Percentiles rank a stretch among this genome's conserved stretches.
Conservation (phyloP, 2,113 vertebrate species). For the Dipodomys ordii region DNA sequence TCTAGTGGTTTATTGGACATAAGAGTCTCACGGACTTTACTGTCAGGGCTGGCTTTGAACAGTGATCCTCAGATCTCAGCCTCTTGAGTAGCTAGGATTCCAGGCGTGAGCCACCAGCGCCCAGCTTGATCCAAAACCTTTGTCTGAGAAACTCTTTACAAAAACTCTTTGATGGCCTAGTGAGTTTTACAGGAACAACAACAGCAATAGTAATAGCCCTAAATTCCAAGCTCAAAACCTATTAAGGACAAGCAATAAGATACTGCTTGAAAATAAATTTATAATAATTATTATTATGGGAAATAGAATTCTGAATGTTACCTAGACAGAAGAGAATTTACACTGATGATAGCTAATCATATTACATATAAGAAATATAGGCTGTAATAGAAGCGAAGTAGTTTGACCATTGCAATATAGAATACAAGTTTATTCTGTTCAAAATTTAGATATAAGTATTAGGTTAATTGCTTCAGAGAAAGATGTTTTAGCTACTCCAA, state of each 20-base stretch:
- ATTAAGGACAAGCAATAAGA: too few species aligned
- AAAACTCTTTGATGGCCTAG: accelerated
- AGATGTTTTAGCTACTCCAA: too few species aligned
- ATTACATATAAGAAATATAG: not conserved
- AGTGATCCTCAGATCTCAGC: too few species aligned
- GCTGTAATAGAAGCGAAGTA: not conserved
- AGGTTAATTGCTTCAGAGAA: not conserved
- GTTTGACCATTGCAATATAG: not conserved
- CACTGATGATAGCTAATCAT: not conserved
- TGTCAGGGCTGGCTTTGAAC: too few species aligned
- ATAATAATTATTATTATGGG: not conserved
- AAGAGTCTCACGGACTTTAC: too few species aligned
- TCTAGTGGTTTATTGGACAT: too few species aligned
- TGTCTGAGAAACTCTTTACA: not conserved
- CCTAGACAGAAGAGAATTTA: not conserved
- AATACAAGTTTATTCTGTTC: not conserved
- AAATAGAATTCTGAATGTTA: not conserved
- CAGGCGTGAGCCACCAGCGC: too few species aligned
- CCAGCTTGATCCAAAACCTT: not conserved
- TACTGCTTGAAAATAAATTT: too few species aligned
- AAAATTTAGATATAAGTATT: not conserved
- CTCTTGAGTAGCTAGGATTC: too few species aligned
- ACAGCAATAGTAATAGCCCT: too few species aligned
- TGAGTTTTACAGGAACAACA: not conserved
- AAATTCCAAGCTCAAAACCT: not conserved